phyloP scores from a whole-genome alignment of 2,888 invertebrate genomes.

The Protophormia terraenovae region DNA sequence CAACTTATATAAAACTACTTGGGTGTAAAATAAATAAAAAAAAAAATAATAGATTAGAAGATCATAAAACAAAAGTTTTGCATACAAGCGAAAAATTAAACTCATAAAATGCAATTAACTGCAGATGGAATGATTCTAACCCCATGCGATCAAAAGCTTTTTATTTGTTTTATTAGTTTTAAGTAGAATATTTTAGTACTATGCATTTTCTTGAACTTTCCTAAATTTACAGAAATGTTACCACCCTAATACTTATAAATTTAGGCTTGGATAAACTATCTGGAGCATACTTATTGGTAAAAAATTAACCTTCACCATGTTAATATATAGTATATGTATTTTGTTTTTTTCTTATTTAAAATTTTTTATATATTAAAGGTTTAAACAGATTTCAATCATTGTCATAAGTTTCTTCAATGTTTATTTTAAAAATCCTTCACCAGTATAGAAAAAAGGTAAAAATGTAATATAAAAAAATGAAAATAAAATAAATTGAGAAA shows the following conservation, averaged over 20 bases:
- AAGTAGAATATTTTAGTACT: no score
- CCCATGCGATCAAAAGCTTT: no score
- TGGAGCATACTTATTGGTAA: conserved; percentile 15
- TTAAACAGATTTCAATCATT: neutral
- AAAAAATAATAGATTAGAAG: no score
- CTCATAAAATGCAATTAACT: no score
- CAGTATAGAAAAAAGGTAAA: conserved; percentile 8
- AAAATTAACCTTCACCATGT: conserved; percentile 1
- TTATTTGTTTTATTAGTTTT: no score
- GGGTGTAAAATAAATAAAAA: no score
- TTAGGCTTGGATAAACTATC: neutral
- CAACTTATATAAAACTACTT: no score
- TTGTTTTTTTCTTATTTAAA: neutral
- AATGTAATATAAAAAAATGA: conserved; percentile 14
- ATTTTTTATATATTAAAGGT: neutral
- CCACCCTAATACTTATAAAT: conserved; percentile 2
- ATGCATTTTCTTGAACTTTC: no score
- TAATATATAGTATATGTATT: no score
- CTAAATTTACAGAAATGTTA: neutral
- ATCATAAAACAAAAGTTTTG: no score
- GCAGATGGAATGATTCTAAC: no score
- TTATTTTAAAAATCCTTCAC: conserved; percentile 39
- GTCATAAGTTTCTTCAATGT: neutral
- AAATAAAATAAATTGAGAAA: conserved; percentile 33
- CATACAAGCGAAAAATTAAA: no score